A percentile compares a stretch with the other conserved stretches of the same genome.
Conservation (phyloP, 1,140 invertebrate species). For the Triops cancriformis region DNA sequence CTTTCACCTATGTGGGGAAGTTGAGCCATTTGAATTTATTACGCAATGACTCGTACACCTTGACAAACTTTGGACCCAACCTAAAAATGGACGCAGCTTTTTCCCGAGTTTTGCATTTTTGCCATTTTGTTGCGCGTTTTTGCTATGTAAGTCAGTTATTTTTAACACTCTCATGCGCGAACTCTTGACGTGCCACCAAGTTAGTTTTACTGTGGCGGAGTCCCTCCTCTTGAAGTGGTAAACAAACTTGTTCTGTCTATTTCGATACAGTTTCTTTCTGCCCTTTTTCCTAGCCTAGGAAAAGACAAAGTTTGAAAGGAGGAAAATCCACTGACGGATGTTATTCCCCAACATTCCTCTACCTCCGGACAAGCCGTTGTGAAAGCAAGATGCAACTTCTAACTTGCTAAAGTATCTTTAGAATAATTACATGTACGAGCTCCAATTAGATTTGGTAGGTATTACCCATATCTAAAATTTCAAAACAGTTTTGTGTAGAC, state of each 20-base stretch:
- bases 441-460: too few species aligned
- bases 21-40: background rate
- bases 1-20: background rate
- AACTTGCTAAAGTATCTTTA: too few species aligned
- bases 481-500: too few species aligned
- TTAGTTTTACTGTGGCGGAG: background rate
- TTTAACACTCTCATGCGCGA: background rate
- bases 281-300: background rate
- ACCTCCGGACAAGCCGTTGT: too few species aligned
- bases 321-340: background rate
- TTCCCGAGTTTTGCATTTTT: background rate
- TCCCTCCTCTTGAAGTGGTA: background rate
- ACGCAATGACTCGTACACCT: too few species aligned
- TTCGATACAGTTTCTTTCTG: background rate
- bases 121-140: background rate
- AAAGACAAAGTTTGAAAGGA: background rate
- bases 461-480: too few species aligned
- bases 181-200: background rate
- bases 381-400: too few species aligned
- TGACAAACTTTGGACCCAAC: background rate
- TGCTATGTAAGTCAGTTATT: background rate
- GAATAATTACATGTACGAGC: too few species aligned
- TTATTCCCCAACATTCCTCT: background rate
- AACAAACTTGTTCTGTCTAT: conserved; percentile 2
- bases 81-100: background rate